These are phyloP conservation scores for Chelonoidis abingdonii DNA, from an alignment of 2,113 vertebrate genomes.

Conservation along the genomic window DNA sequence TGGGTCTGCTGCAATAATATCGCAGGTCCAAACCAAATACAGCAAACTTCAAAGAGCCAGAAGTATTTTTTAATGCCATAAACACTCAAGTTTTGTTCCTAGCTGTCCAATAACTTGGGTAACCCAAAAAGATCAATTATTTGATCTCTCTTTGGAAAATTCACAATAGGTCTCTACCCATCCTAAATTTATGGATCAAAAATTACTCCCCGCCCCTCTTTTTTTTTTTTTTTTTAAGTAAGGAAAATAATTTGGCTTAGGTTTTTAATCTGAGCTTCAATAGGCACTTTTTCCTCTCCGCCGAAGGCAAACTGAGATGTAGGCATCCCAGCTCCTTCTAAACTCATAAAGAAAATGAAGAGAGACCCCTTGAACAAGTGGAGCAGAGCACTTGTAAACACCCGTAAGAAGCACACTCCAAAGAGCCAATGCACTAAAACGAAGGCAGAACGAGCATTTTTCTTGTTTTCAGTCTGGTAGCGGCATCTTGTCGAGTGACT, in stretches of 20 bases:
- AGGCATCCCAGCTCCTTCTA: background rate
- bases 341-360: background rate
- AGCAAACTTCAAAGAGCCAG: background rate
- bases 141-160: background rate
- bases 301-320: background rate
- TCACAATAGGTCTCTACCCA: background rate
- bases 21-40: background rate
- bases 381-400: background rate
- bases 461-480: background rate
- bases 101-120: background rate
- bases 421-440: background rate
- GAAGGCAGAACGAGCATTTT: background rate
- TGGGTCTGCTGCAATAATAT: background rate
- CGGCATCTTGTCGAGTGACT: background rate
- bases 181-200: background rate
- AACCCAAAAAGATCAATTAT: background rate
- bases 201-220: no score
- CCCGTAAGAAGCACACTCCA: background rate
- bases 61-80: background rate
- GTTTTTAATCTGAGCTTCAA: background rate
- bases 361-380: background rate
- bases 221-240: no score
- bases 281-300: background rate
- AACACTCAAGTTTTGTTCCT: background rate
- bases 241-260: background rate